Evolutionary conservation across 2,113 vertebrate genomes (phyloP).

Genomic region (Colistium nudipinnis): DNA sequence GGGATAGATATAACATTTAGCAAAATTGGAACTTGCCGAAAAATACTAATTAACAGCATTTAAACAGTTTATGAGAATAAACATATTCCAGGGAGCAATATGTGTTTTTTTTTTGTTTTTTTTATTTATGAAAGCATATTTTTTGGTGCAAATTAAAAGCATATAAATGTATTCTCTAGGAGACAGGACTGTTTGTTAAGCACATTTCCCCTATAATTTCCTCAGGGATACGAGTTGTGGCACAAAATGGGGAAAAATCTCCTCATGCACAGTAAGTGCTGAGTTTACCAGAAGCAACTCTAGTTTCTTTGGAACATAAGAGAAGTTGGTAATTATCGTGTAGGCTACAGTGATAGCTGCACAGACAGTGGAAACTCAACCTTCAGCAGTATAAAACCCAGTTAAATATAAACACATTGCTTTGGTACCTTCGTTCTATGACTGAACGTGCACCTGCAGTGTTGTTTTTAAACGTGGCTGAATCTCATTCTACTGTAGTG

Average conservation of each 20-base stretch:
- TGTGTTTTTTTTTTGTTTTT: background rate
- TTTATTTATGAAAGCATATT: slow-evolving; percentile 16
- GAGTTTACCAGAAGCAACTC: slow-evolving; percentile 52
- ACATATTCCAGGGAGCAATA: background rate
- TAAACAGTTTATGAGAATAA: slow-evolving; percentile 11
- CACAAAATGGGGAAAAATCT: slow-evolving; percentile 48
- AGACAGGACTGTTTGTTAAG: slow-evolving; percentile 50
- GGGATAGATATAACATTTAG: background rate
- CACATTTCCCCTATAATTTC: slow-evolving; percentile 51
- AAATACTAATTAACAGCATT: background rate
- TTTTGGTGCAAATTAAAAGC: slow-evolving; percentile 29
- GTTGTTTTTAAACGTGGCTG: background rate
- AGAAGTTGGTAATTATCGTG: slow-evolving; percentile 40
- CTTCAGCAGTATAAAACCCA: slow-evolving; percentile 32
- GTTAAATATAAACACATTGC: background rate
- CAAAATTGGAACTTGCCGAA: background rate
- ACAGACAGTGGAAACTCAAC: slow-evolving; percentile 32
- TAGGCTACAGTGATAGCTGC: slow-evolving; percentile 49
- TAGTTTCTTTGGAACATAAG: slow-evolving; percentile 42
- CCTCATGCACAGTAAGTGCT: slow-evolving; percentile 53
- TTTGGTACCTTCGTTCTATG: background rate
- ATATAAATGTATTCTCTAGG: slow-evolving; percentile 27
- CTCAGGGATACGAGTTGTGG: slow-evolving; percentile 46
- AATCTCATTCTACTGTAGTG: slow-evolving; percentile 11
- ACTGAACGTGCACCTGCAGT: background rate